phyloP scores from a whole-genome alignment of 2,113 vertebrate genomes.

The Petrocephalus microphthalmus region DNA sequence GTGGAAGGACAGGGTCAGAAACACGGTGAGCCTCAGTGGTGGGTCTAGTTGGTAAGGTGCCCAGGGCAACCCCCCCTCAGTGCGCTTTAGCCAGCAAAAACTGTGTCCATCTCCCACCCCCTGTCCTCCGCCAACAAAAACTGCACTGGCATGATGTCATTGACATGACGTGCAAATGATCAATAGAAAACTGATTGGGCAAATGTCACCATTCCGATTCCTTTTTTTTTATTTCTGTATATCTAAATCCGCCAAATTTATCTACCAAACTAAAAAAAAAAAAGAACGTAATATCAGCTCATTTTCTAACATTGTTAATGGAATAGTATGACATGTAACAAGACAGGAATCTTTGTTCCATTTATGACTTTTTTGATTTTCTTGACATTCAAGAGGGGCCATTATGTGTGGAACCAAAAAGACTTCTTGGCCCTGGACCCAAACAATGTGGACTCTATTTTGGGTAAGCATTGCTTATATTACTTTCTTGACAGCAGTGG shows the following conservation, averaged over 20 bases:
- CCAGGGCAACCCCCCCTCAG: neutral
- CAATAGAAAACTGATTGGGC: neutral
- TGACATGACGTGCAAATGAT: neutral
- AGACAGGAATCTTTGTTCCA: neutral
- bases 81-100: neutral
- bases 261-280: neutral
- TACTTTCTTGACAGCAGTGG: neutral
- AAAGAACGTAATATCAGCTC: neutral
- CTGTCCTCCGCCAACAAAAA: neutral
- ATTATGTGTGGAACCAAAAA: constrained; percentile 81
- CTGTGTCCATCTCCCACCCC: neutral
- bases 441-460: constrained; percentile 67
- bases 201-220: neutral
- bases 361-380: neutral
- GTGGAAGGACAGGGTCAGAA: constrained; percentile 61
- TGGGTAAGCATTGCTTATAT: constrained; percentile 73
- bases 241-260: neutral
- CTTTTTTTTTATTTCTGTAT: neutral
- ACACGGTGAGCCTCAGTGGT: constrained; percentile 38
- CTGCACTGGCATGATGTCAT: neutral
- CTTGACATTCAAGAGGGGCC: constrained; percentile 59
- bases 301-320: neutral
- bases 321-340: neutral
- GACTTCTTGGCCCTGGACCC: constrained; percentile 73
- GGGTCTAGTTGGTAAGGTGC: neutral